phyloP scores from a whole-genome alignment of 2,797 vertebrate genomes.

The Leptodactylus fallax region DNA sequence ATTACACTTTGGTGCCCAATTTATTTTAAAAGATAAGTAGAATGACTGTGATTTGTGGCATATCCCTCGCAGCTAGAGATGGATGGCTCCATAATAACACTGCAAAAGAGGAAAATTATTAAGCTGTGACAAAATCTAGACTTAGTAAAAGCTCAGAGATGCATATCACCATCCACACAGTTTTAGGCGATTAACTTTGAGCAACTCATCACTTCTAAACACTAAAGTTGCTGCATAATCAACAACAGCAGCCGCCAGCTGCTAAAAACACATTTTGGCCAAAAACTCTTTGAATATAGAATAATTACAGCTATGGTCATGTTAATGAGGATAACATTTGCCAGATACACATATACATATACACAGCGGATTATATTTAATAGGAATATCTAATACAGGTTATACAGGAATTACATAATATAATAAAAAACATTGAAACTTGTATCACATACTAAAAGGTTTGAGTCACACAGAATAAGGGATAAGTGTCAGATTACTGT shows the following conservation, averaged over 20 bases:
- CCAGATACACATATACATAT: background rate
- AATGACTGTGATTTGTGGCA: constrained; percentile 20
- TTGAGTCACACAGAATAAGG: too few species aligned
- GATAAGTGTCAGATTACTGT: too few species aligned
- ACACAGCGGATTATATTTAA: too few species aligned
- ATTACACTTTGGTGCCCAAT: background rate
- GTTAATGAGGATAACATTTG: background rate
- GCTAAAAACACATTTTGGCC: constrained; percentile 56
- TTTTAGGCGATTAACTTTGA: constrained; percentile 66
- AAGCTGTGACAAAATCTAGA: constrained; percentile 35
- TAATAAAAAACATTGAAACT: too few species aligned
- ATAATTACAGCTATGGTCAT: background rate
- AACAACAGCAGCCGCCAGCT: constrained; percentile 56
- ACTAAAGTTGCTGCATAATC: constrained; percentile 57
- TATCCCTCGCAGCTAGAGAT: background rate
- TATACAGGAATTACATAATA: too few species aligned
- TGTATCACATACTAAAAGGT: too few species aligned
- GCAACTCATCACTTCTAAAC: constrained; percentile 54
- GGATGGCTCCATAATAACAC: constrained; percentile 12
- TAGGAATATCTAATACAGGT: too few species aligned
- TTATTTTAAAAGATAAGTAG: constrained; percentile 20
- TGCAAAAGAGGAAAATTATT: constrained; percentile 30
- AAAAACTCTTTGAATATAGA: constrained; percentile 19
- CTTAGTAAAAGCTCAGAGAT: constrained; percentile 53
- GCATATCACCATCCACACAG: constrained; percentile 59